Conservation (phyloP, 1,140 invertebrate species). For the Cyclina sinensis region DNA sequence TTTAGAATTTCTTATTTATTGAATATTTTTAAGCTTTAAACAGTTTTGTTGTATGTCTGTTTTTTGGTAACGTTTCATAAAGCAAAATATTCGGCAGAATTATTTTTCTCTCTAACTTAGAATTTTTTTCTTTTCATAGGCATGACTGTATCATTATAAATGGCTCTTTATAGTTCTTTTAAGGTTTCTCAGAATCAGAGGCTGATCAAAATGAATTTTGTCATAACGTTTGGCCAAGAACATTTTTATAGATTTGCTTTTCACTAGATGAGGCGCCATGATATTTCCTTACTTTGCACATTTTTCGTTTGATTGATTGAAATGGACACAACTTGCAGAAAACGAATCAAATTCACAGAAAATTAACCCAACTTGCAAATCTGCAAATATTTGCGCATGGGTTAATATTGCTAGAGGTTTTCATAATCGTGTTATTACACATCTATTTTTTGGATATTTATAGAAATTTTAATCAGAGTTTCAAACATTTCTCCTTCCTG, state of each 20-base stretch:
- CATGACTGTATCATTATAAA: too few species aligned
- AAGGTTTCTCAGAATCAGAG: too few species aligned
- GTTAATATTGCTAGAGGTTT: neutral
- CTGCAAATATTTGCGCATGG: neutral
- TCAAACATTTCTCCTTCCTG: neutral
- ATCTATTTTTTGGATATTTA: neutral
- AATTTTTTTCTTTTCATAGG: too few species aligned
- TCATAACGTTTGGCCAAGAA: neutral
- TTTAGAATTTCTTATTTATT: too few species aligned
- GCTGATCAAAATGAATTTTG: too few species aligned
- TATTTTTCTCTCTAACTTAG: too few species aligned
- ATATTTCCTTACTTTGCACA: neutral
- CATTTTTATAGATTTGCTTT: neutral
- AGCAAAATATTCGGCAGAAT: too few species aligned
- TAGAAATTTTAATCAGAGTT: neutral
- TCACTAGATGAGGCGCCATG: neutral
- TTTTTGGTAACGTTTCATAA: too few species aligned
- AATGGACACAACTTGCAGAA: conserved; percentile 10
- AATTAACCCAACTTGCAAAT: neutral
- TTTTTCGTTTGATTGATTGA: neutral
- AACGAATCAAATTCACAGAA: neutral
- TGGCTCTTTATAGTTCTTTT: too few species aligned
- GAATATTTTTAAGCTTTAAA: too few species aligned
- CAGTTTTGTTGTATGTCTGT: too few species aligned
- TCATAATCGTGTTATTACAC: neutral